Evolutionary conservation across 2,888 invertebrate genomes (phyloP), one percentile per base, ranked within the genome.

Genomic region (Odontothrips loti): DNA sequence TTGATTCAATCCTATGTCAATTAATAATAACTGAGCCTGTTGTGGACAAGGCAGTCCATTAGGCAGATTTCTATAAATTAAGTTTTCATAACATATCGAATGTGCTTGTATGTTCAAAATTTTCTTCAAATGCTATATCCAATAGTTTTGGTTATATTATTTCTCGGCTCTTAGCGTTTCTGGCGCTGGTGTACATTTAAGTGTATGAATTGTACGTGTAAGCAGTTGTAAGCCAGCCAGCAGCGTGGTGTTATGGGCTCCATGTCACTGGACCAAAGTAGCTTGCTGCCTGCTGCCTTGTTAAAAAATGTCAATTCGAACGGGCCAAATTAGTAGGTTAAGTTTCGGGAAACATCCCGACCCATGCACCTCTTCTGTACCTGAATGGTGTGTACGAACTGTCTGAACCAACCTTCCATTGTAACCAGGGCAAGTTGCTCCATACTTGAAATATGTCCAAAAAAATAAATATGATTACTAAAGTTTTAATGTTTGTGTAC

Each of bases 401-500:
- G 68, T 75, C 68, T 75, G 68, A 75, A 75, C 68, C 68, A 75
- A 75, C 68, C 68, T 75, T 75, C 68, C 68, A 75, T 75, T 75
- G 68, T 75, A 75, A 75, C 68, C 68, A 75, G 68, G 68, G 68
- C 68, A 75, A 75, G 68, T 27, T 75, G 68, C 68, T 75, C 68
- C 68, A 75, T 75, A 75, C 68, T 75, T 75, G 68, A 75, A 75
- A 75, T 75, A 75, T 75, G 68, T 75, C 68, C 68, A 75, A 75
- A 75, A 75, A 75, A 75, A 75, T 75, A 75, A 75, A 75, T 75
- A 27, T 27, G n/a, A 75, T 75, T 75, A 75, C 27, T 75, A 75
- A 75, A 75, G 27, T 27, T 75, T 27, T 75, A 75, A 75, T 75
- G n/a, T 75, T 23, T 27, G 9, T 23, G 23, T 27, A 27, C 12